Evolutionary conservation across 2,113 vertebrate genomes (phyloP), one percentile per base, ranked within the genome.

Genomic region (Monopterus albus): DNA sequence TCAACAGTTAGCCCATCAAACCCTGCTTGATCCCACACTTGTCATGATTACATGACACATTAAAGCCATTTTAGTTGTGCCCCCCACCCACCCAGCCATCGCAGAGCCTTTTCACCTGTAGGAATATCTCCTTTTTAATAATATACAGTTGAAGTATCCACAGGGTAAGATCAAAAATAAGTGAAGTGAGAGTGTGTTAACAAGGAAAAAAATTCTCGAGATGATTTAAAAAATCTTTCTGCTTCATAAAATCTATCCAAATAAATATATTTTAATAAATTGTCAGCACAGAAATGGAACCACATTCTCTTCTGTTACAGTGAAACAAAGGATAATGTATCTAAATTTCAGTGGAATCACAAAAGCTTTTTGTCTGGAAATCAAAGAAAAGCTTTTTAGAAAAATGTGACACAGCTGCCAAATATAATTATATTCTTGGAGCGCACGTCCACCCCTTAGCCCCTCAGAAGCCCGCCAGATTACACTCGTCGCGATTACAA

Each of bases 391-490:
- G 52, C 75, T 74, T 79, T 85, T 83, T 52, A 57, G 56, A 73
- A 82, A 88, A 86, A 83, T 60, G 45, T 83, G 64, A 86, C 81
- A 72, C 69, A 85, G 57, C 87, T 88, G 91, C 88, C 89, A 91
- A 82, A 72, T 82, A 75, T 42, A 75, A 90, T 88, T 71, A 86
- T 43, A 67, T 49, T 88, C 89, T 55, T 40, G 75, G 65, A 72
- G 83, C 40, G 53, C 38, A 33, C 45, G 39, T 83, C 78, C 69
- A 69, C 52, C 42, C 65, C 79, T 85, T 86, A 78, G 66, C 57
- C 88, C 84, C 82, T 89, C 88, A 92, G 86, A 89, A 79, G 84
- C 83, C 74, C 26, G 79, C 84, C 62, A 89, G 91, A 92, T 88
- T 90, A 88, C 87, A 75, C 88, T 87, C 55, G 20, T 80, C 55